Percentiles rank a stretch among this genome's conserved stretches.
These are phyloP conservation scores for Shargacucullia verbasci DNA, from an alignment of 2,888 invertebrate genomes.

Conservation along the genomic window DNA sequence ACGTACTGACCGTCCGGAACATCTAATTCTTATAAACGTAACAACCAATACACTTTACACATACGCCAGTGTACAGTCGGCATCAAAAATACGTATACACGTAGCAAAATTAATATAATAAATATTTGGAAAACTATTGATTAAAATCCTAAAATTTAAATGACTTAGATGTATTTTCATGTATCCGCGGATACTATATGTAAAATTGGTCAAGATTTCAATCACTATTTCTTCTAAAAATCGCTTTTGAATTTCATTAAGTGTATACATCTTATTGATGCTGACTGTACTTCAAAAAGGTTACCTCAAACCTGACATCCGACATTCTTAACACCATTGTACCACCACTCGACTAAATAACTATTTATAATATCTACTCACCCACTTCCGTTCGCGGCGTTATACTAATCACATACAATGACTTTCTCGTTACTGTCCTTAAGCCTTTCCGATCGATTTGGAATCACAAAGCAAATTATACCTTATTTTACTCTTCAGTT, in stretches of 20 bases:
- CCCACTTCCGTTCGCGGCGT: constrained; percentile 76
- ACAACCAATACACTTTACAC: constrained; percentile 5
- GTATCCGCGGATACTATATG: too few species aligned
- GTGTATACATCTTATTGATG: too few species aligned
- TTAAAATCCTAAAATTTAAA: too few species aligned
- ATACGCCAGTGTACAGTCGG: background rate
- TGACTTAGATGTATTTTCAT: too few species aligned
- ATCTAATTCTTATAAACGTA: constrained; percentile 12
- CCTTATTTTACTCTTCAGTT: rapidly evolving
- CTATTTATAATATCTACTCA: constrained; percentile 61
- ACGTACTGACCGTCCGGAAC: constrained; percentile 9
- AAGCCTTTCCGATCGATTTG: constrained; percentile 59
- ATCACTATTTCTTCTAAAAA: too few species aligned
- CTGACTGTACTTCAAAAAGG: too few species aligned
- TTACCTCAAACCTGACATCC: constrained; percentile 40
- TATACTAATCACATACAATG: constrained; percentile 78
- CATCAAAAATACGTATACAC: too few species aligned
- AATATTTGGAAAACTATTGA: too few species aligned
- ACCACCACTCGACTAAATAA: constrained; percentile 65
- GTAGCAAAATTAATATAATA: too few species aligned
- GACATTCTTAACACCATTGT: constrained; percentile 75
- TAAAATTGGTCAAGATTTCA: too few species aligned
- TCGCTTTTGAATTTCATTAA: too few species aligned
- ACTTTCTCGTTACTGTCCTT: constrained; percentile 65
- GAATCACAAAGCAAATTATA: background rate